These are phyloP conservation scores for Diadophis punctatus DNA, from an alignment of 2,113 vertebrate species.

Conservation along the genomic window DNA sequence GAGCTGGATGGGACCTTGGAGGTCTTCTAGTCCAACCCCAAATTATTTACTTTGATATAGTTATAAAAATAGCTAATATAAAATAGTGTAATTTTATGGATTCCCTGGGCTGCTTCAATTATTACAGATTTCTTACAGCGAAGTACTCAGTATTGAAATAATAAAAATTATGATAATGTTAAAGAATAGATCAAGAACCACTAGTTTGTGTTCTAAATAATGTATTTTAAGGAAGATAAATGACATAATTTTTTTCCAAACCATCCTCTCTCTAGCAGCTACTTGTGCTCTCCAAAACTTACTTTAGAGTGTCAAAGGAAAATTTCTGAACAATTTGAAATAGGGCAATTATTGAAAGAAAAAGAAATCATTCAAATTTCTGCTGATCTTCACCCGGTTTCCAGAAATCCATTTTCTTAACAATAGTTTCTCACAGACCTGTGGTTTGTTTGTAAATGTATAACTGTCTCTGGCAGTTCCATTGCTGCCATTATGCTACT, in stretches of 20 bases:
- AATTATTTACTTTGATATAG: background rate
- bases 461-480: background rate
- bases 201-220: background rate
- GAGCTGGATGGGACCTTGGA: no score
- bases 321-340: background rate
- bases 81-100: background rate
- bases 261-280: background rate
- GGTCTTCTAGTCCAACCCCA: no score
- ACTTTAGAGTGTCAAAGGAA: background rate
- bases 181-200: background rate
- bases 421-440: background rate
- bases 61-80: background rate
- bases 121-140: background rate
- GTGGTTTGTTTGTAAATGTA: background rate
- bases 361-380: background rate
- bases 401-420: background rate
- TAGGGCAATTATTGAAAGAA: no score
- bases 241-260: background rate
- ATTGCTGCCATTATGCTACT: background rate
- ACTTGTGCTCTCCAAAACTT: background rate
- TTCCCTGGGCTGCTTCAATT: background rate
- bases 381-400: background rate
- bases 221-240: background rate
- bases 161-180: background rate
- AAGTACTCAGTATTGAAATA: background rate